phyloP scores from a whole-genome alignment of 2,888 invertebrate species.

The Yponomeuta cagnagella region DNA sequence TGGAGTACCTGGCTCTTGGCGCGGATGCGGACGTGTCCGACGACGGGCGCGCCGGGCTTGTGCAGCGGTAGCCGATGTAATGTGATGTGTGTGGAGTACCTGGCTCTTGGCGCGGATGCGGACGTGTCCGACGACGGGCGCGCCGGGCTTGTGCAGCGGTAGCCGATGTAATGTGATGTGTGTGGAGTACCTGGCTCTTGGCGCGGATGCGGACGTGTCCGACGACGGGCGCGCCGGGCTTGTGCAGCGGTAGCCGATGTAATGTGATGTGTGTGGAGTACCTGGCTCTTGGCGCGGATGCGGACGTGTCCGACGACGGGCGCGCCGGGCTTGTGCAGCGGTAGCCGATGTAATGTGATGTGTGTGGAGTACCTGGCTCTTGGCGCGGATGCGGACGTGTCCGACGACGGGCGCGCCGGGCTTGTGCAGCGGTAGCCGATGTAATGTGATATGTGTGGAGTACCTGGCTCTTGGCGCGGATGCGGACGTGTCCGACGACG shows the following conservation, averaged over 20 bases:
- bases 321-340: constrained; percentile 88
- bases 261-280: too few species aligned
- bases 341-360: constrained; percentile 48
- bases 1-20: constrained; percentile 60
- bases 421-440: constrained; percentile 86
- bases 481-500: constrained; percentile 97
- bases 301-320: constrained; percentile 98
- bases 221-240: constrained; percentile 90
- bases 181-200: background rate
- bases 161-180: too few species aligned
- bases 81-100: background rate
- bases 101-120: constrained; percentile 86
- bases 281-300: too few species aligned
- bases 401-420: constrained; percentile 93
- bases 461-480: constrained; percentile 79
- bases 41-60: constrained; percentile 90
- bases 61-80: constrained; percentile 62
- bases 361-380: background rate
- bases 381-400: constrained; percentile 96
- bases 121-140: constrained; percentile 97
- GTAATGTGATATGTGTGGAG: too few species aligned
- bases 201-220: constrained; percentile 99
- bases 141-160: constrained; percentile 89
- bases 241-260: too few species aligned
- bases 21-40: constrained; percentile 97